Percentiles rank a stretch among this genome's conserved stretches.
These are phyloP conservation scores for Azemiops feae DNA, from an alignment of 2,113 vertebrate species.

Conservation along the genomic window DNA sequence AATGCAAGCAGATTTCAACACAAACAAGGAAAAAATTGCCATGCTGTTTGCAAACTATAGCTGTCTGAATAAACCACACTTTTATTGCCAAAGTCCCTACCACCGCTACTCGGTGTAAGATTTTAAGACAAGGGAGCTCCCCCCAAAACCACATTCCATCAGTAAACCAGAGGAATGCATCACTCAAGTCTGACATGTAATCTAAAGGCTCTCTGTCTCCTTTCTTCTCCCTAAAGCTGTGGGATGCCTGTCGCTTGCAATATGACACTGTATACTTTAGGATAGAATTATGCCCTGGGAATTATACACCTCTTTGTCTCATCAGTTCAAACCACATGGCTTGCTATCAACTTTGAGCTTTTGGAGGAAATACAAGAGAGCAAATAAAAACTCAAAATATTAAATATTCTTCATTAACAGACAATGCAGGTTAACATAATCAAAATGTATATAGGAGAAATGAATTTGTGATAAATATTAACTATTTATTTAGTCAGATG, in stretches of 20 bases:
- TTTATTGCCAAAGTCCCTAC: not conserved
- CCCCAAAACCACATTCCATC: not conserved
- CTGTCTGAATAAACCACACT: not conserved
- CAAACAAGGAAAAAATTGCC: not conserved
- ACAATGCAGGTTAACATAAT: not conserved
- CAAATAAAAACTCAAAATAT: not conserved
- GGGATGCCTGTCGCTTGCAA: conserved; percentile 14
- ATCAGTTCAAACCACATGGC: not conserved
- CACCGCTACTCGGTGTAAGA: not conserved
- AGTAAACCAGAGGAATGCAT: conserved; percentile 20
- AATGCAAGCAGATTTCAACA: not conserved
- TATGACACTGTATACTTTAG: conserved; percentile 30
- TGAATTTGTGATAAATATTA: not conserved
- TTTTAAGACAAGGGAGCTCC: not conserved
- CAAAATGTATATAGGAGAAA: not conserved
- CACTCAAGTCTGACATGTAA: not conserved
- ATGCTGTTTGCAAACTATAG: not conserved
- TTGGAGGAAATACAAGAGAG: not conserved
- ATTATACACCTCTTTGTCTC: conserved; percentile 3
- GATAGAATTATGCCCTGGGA: not conserved
- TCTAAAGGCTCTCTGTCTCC: conserved; percentile 6
- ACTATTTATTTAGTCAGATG: not conserved
- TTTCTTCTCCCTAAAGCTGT: not conserved
- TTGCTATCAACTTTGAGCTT: not conserved
- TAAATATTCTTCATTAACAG: not conserved